phyloP scores from a whole-genome alignment of 2,888 invertebrate species.

The Eretmocerus hayati region DNA sequence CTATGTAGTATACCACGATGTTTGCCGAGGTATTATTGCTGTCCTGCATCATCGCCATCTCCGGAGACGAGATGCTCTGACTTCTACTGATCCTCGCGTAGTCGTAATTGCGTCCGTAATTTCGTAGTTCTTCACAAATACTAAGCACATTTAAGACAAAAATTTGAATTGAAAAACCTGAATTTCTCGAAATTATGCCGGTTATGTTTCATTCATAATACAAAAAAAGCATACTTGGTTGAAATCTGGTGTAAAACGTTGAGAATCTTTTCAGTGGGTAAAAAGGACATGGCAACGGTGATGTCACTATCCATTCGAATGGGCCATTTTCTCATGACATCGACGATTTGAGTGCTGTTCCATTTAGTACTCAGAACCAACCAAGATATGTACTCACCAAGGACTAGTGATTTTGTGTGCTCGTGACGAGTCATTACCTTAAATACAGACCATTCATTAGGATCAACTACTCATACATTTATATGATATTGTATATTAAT shows the following conservation, averaged over 20 bases:
- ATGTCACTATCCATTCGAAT: conserved; percentile 44
- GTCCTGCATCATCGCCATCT: conserved; percentile 9
- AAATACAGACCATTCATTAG: no score
- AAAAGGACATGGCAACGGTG: conserved; percentile 35
- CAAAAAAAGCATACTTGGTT: not conserved
- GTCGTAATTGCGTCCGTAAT: conserved; percentile 21
- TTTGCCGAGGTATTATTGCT: conserved; percentile 21
- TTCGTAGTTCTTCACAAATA: conserved; percentile 23
- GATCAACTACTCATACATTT: no score
- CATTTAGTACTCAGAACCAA: conserved; percentile 36
- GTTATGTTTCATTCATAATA: not conserved
- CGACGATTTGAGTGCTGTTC: conserved; percentile 34
- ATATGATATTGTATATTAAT: no score
- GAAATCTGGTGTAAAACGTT: conserved; percentile 16
- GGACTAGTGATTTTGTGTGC: conserved; percentile 19
- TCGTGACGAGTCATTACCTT: conserved; percentile 11
- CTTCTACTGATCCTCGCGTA: conserved; percentile 13
- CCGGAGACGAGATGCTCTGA: conserved; percentile 9
- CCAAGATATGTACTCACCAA: conserved; percentile 43
- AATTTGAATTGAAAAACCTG: not conserved
- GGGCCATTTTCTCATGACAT: conserved; percentile 35
- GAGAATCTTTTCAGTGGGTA: conserved; percentile 20
- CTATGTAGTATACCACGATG: conserved; percentile 34
- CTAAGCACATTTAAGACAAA: conserved; percentile 12
- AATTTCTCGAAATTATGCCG: no score